These are phyloP conservation scores for Microcebus griseorufus DNA, from an alignment of 2,113 vertebrate species.

Conservation along the genomic window DNA sequence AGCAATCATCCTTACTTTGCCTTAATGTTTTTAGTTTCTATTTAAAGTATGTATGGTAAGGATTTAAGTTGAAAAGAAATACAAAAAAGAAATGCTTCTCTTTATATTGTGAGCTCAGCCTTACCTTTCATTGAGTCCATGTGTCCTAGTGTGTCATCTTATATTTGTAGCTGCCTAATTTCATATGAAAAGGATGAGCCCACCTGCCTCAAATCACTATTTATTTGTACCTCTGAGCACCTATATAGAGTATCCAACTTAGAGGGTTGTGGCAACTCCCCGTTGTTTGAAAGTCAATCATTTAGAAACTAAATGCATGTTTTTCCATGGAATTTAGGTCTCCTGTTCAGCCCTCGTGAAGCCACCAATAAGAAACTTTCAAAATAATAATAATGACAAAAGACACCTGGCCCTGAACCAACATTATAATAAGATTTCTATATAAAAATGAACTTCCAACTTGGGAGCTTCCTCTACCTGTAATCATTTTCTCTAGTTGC, in stretches of 20 bases:
- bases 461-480: not conserved
- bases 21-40: conserved; percentile 30
- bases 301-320: not conserved
- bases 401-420: not conserved
- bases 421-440: not conserved
- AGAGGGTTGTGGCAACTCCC: not conserved
- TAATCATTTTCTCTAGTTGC: not conserved
- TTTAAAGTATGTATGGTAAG: conserved; percentile 1
- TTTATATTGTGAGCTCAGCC: not conserved
- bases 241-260: not conserved
- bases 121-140: not conserved
- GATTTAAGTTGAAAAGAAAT: conserved; percentile 19
- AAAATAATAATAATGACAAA: not conserved
- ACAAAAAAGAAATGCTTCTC: not conserved
- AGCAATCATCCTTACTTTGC: not conserved
- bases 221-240: not conserved
- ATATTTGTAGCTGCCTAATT: not conserved
- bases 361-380: not conserved
- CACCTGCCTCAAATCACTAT: not conserved
- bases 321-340: conserved; percentile 37
- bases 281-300: not conserved
- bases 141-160: not conserved
- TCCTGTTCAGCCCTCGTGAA: not conserved
- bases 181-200: not conserved
- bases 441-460: not conserved